Evolutionary conservation across 2,797 vertebrate species (phyloP), one percentile per base, ranked within the genome.

Genomic region (Percopsis omiscomaycus): DNA sequence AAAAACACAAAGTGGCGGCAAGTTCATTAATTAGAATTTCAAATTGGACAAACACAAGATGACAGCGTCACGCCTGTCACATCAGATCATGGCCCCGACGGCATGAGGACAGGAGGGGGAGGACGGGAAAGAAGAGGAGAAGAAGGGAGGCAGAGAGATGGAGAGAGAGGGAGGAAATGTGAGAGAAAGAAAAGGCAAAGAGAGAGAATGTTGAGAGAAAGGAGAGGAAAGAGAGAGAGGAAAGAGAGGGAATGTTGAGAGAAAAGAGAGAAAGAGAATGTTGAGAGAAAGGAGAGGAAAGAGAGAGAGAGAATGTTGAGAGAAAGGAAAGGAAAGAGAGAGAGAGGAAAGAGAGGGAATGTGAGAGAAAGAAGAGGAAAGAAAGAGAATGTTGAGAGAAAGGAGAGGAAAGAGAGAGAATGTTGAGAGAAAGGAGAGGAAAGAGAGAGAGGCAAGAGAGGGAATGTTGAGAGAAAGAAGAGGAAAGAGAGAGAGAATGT

Each of bases 1-100:
- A 16, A 84, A 80, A 82, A 81, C 78, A 79, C 78, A 89, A 89
- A 88, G 89, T 89, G 88, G 87, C 82, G 78, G 75, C 48, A 77
- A 90, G 90, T 92, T 90, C 87, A 88, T 92, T 92, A 93, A 92
- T 93, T 93, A 91, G 86, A 93, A 90, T 90, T 92, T 92, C 85
- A 92, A 92, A 92, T 92, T 80, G 87, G 91, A 92, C 88, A 89
- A 91, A 93, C 86, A 86, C 75, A 88, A 92, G 90, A 91, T 90
- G 91, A 93, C 92, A 92, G 89, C 76, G 74, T 55, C 74, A 81
- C 71, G 79, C 90, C 90, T 92, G 90, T 93, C 91, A 90, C 88
- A 92, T 91, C 90, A 87, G 88, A 92, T 92, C 91, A 91, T 82
- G 22, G 85, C 80, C 86, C 84, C 74, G 64, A 73, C 73, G 62